Conservation (phyloP, 2,797 vertebrate genomes). For the Pristis pectinata region DNA sequence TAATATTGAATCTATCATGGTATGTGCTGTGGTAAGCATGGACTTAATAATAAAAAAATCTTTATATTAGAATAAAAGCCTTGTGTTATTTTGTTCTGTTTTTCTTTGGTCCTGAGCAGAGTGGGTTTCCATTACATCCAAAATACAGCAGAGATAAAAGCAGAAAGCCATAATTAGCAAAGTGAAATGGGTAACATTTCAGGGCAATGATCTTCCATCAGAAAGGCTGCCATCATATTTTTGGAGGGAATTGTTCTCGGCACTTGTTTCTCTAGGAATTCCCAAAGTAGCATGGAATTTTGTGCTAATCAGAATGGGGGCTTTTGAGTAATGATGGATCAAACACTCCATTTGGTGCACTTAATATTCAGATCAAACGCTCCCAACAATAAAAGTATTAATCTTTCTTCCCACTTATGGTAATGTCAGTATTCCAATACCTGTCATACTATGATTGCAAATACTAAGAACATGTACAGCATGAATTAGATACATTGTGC, state of each 20-base stretch:
- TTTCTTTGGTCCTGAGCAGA: background rate
- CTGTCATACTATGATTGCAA: background rate
- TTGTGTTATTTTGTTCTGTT: background rate
- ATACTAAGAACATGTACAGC: too few species aligned
- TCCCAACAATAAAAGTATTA: background rate
- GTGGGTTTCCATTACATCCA: background rate
- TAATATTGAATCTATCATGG: conserved; percentile 20
- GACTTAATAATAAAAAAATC: conserved; percentile 30
- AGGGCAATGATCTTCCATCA: too few species aligned
- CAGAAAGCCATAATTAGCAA: too few species aligned
- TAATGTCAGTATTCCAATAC: background rate
- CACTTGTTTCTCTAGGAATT: background rate
- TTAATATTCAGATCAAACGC: background rate
- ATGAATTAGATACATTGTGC: background rate
- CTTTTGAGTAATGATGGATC: background rate
- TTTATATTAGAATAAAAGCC: conserved; percentile 2
- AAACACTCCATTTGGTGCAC: background rate
- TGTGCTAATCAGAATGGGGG: background rate
- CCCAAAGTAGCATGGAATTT: background rate
- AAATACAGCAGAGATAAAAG: too few species aligned
- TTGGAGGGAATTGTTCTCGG: background rate
- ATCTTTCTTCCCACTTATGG: background rate
- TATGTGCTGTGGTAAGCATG: conserved; percentile 31
- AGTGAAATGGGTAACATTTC: too few species aligned
- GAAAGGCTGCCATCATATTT: too few species aligned